Evolutionary conservation across 2,113 vertebrate species (phyloP).

Genomic region (Notothenia coriiceps): DNA sequence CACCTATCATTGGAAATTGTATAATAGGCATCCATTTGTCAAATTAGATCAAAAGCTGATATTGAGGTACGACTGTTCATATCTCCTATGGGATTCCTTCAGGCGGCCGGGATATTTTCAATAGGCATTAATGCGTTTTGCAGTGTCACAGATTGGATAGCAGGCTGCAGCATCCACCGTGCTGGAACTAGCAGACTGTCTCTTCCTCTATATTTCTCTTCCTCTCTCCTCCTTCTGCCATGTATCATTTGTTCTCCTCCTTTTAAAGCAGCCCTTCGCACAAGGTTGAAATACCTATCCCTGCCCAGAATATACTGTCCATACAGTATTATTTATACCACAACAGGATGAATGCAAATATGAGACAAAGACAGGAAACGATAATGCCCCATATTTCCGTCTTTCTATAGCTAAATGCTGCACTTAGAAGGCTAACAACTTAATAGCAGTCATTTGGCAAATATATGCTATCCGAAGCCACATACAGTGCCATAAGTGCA

Average conservation of each 20-base stretch:
- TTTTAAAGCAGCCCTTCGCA: slow-evolving; percentile 10
- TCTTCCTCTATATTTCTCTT: slow-evolving; percentile 32
- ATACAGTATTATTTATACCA: neutral
- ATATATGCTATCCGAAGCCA: neutral
- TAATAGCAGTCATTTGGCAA: slow-evolving; percentile 23
- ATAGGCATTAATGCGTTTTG: slow-evolving; percentile 69
- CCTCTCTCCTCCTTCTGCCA: slow-evolving; percentile 33
- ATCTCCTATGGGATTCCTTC: slow-evolving; percentile 69
- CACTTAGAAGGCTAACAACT: neutral
- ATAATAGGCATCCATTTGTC: slow-evolving; percentile 78
- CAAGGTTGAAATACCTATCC: slow-evolving; percentile 23
- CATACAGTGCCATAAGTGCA: neutral
- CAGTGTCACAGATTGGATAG: slow-evolving; percentile 60
- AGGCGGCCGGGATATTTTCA: slow-evolving; percentile 66
- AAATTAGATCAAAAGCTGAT: slow-evolving; percentile 78
- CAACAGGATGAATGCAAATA: neutral
- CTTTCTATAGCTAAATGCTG: neutral
- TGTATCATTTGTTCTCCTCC: slow-evolving; percentile 7
- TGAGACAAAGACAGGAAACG: neutral
- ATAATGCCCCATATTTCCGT: neutral
- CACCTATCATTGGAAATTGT: slow-evolving; percentile 67
- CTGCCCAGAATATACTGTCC: neutral
- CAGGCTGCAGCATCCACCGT: slow-evolving; percentile 33
- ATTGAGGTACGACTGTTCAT: slow-evolving; percentile 70
- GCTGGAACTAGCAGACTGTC: slow-evolving; percentile 40